These are phyloP conservation scores for Synanthedon formicaeformis DNA, from an alignment of 2,888 invertebrate genomes.

Conservation along the genomic window DNA sequence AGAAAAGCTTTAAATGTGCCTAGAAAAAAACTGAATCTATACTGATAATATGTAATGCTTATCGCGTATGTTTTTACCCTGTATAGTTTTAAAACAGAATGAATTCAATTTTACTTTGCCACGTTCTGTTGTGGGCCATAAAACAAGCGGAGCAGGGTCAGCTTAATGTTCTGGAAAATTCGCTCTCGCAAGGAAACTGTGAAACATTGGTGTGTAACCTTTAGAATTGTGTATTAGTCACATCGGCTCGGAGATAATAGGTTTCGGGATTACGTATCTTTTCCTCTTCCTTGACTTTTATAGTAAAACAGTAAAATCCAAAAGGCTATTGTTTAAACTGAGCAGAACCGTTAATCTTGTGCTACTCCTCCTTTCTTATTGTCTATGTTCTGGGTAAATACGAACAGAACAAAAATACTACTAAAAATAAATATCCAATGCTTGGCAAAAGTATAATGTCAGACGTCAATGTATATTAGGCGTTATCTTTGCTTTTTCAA, in stretches of 20 bases:
- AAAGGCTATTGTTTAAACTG: no score
- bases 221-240: not conserved
- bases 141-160: constrained; percentile 5
- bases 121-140: constrained; percentile 6
- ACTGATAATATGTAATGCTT: no score
- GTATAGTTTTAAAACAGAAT: not conserved
- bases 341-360: no score
- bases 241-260: not conserved
- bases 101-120: constrained; percentile 3
- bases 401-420: no score
- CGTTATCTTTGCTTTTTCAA: no score
- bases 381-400: no score
- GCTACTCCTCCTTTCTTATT: no score
- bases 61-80: not conserved
- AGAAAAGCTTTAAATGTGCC: no score
- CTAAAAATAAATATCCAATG: no score
- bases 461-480: no score
- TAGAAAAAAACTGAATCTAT: no score
- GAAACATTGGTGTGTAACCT: constrained; percentile 1
- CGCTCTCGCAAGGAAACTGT: constrained; percentile 4
- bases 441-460: no score
- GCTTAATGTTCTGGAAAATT: constrained; percentile 12
- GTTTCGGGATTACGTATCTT: not conserved
- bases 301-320: not conserved
- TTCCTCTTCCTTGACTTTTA: not conserved